Conservation (phyloP, 1,140 invertebrate species). For the Drosophila rufa region DNA sequence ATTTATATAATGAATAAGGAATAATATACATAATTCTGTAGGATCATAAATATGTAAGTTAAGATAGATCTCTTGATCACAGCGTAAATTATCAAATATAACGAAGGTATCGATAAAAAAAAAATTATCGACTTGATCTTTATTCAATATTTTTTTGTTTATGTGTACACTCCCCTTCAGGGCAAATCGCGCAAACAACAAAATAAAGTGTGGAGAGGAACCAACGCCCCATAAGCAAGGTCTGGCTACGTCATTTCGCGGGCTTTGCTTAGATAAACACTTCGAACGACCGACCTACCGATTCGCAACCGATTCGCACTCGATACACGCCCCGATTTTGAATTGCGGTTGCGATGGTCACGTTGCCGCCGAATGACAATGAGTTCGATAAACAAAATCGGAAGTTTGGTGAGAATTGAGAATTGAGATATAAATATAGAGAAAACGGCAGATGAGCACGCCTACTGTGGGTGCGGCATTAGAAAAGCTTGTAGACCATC, state of each 20-base stretch:
- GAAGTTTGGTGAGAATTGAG: slow-evolving; percentile 20
- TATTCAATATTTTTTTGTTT: neutral
- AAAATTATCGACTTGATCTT: neutral
- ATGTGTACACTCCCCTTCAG: slow-evolving; percentile 1
- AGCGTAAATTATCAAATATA: too few relatives aligned
- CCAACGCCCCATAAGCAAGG: slow-evolving; percentile 51
- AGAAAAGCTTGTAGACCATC: too few relatives aligned
- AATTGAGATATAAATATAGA: slow-evolving; percentile 11
- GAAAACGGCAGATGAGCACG: slow-evolving; percentile 1
- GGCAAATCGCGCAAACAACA: slow-evolving; percentile 32
- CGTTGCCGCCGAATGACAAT: slow-evolving; percentile 46
- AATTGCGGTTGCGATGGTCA: slow-evolving; percentile 37
- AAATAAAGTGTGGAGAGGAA: slow-evolving; percentile 29
- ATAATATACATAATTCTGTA: too few relatives aligned
- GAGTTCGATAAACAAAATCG: slow-evolving; percentile 43
- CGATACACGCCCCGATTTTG: slow-evolving; percentile 40
- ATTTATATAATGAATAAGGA: too few relatives aligned
- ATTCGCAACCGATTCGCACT: slow-evolving; percentile 41
- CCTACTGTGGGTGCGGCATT: neutral
- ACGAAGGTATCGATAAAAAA: too few relatives aligned
- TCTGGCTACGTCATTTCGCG: slow-evolving; percentile 40
- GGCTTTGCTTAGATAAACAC: slow-evolving; percentile 42
- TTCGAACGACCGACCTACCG: slow-evolving; percentile 15
- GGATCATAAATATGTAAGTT: too few relatives aligned
- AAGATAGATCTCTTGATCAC: too few relatives aligned